Evolutionary conservation across 2,113 vertebrate species (phyloP).

Genomic region (Tychaedon coryphoeus): DNA sequence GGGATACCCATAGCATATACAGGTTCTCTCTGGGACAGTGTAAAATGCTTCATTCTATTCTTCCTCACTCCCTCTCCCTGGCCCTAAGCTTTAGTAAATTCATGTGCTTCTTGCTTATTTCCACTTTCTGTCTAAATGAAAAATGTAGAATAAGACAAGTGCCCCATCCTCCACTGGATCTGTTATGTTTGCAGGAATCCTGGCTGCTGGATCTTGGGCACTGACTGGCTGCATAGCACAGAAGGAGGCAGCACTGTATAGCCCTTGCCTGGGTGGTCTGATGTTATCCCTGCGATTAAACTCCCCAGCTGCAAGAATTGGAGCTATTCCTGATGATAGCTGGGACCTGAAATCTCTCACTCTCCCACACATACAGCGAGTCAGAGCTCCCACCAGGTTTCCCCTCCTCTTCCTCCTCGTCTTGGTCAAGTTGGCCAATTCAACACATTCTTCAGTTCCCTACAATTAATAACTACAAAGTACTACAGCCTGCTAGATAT

Average conservation of each 20-base stretch:
- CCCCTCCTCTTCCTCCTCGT: constrained; percentile 34
- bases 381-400: constrained; percentile 8
- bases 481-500: constrained; percentile 70
- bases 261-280: constrained; percentile 75
- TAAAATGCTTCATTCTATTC: neutral
- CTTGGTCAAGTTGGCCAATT: constrained; percentile 70
- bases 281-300: constrained; percentile 70
- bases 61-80: neutral
- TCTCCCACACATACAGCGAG: constrained; percentile 4
- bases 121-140: constrained; percentile 25
- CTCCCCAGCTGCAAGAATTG: constrained; percentile 59
- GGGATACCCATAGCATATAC: neutral
- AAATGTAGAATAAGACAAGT: neutral
- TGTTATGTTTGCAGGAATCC: constrained; percentile 53
- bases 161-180: neutral
- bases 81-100: neutral
- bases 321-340: constrained; percentile 71
- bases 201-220: constrained; percentile 43
- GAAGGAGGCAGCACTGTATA: constrained; percentile 25
- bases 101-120: neutral
- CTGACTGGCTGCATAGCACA: constrained; percentile 26
- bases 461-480: constrained; percentile 78
- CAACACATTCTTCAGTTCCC: constrained; percentile 82
- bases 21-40: neutral
- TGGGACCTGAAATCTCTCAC: constrained; percentile 60